A percentile compares a stretch with the other conserved stretches of the same genome.
phyloP scores from a whole-genome alignment of 2,113 vertebrate genomes.

The Proterorhinus semilunaris region DNA sequence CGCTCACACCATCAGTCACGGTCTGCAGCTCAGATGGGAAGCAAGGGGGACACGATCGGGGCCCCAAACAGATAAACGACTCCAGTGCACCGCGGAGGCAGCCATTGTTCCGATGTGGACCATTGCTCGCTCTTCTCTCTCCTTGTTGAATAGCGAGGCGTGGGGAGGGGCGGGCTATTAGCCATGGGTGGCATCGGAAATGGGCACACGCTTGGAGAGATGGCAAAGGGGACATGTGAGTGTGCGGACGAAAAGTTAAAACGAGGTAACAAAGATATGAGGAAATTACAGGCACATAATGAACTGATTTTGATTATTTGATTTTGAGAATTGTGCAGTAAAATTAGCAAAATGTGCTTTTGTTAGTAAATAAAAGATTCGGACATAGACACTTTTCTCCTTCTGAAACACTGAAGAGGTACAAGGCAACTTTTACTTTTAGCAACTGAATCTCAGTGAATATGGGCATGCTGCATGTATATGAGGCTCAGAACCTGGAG shows the following conservation, averaged over 20 bases:
- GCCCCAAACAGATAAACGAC: conserved; percentile 70
- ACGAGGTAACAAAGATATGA: neutral
- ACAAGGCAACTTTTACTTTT: too few relatives aligned
- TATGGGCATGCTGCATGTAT: too few relatives aligned
- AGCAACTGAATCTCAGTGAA: too few relatives aligned
- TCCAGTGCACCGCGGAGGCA: conserved; percentile 35
- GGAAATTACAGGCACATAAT: neutral
- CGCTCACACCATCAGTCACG: conserved; percentile 56
- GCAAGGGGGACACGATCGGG: conserved; percentile 46
- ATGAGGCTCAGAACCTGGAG: too few relatives aligned
- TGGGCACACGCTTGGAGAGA: conserved; percentile 10
- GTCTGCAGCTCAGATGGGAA: conserved; percentile 44
- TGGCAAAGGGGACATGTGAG: conserved; percentile 11
- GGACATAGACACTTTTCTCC: too few relatives aligned
- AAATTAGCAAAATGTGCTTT: too few relatives aligned
- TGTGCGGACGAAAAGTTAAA: neutral
- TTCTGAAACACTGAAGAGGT: too few relatives aligned
- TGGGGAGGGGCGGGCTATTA: conserved; percentile 41
- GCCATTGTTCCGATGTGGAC: conserved; percentile 60
- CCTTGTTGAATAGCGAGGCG: conserved; percentile 30
- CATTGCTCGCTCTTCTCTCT: conserved; percentile 45
- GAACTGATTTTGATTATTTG: too few relatives aligned
- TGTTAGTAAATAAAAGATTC: too few relatives aligned
- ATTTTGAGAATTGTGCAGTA: too few relatives aligned
- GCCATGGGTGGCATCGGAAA: conserved; percentile 46